Evolutionary conservation across 2,888 invertebrate genomes (phyloP), one percentile per base, ranked within the genome.

Genomic region (Hanleya hanleyi): DNA sequence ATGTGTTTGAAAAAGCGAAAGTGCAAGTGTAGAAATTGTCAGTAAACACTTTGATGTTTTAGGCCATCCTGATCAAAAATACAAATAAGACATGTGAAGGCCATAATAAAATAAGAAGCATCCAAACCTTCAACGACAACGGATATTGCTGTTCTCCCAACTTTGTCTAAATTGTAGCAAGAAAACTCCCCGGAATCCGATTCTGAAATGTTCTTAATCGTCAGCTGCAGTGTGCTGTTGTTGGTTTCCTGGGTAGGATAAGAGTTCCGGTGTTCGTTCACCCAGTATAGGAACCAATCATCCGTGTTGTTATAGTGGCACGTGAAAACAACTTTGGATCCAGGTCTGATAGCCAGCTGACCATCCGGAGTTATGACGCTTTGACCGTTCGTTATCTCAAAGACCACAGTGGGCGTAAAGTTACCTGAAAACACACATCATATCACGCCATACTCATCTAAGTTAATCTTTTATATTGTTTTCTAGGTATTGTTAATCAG

Each of bases 281-380:
- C 32, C 57, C 57, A 57, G 32, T 57, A 57, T 32, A 57, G 26
- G 57, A 57, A 57, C 57, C 22, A 4, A 57, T 57, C 57, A 57
- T 18, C 18, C 29, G 57, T 7, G 57, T 26, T 57, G 57, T 57
- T 57, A 57, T 57, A 26, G 57, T 26, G 29, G 29, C 57, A 57
- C 57, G 5, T 57, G 57, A 57, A 26, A 32, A 57, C 26, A 18
- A 57, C 57, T 26, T 57, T 57, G 22, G 57, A 18, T 9, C 57
- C 57, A 57, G 57, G 57, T 7, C 57, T 22, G 26, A 57, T 32
- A 57, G 57, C 57, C 57, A 57, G 29, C 29, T 32, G 57, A 4
- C 57, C 57, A 32, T 57, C 26, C 2, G 57, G 57, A 22, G 57
- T 57, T 18, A 57, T 57, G 12, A 57, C 15, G 12, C 29, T 15